Evolutionary conservation across 2,113 vertebrate genomes (phyloP).

Genomic region (Lycaon pictus): DNA sequence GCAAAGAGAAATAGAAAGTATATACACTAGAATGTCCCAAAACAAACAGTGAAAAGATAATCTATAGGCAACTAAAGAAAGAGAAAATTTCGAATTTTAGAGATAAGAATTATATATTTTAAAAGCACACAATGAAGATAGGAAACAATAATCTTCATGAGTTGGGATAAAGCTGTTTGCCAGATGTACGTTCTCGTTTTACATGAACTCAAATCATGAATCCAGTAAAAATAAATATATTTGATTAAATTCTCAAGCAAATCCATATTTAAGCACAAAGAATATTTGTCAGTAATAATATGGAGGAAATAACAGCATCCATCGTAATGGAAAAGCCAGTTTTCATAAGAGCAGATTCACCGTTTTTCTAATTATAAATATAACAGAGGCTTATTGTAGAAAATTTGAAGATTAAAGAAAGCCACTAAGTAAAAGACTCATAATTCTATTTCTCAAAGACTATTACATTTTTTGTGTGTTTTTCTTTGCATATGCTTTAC

Average conservation of each 20-base stretch:
- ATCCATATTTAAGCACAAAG: neutral
- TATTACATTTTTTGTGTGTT: neutral
- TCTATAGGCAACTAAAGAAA: neutral
- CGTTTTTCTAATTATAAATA: neutral
- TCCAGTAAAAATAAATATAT: neutral
- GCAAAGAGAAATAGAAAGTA: slow-evolving; percentile 7
- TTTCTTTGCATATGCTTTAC: neutral
- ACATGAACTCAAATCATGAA: slow-evolving; percentile 9
- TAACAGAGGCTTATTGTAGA: neutral
- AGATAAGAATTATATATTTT: neutral
- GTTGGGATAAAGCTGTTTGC: neutral
- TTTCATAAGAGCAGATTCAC: slow-evolving; percentile 43
- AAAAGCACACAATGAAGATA: neutral
- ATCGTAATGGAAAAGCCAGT: neutral
- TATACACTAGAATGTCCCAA: neutral
- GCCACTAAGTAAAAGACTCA: neutral
- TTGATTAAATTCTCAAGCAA: neutral
- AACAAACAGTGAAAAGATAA: neutral
- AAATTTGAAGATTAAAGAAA: slow-evolving; percentile 4
- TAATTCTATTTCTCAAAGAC: neutral
- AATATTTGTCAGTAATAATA: neutral
- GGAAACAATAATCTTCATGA: neutral
- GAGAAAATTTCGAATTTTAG: neutral
- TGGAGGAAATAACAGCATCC: neutral
- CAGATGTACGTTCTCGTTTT: neutral